phyloP scores from a whole-genome alignment of 1,140 invertebrate genomes.

The Pseudomyrmex gracilis region DNA sequence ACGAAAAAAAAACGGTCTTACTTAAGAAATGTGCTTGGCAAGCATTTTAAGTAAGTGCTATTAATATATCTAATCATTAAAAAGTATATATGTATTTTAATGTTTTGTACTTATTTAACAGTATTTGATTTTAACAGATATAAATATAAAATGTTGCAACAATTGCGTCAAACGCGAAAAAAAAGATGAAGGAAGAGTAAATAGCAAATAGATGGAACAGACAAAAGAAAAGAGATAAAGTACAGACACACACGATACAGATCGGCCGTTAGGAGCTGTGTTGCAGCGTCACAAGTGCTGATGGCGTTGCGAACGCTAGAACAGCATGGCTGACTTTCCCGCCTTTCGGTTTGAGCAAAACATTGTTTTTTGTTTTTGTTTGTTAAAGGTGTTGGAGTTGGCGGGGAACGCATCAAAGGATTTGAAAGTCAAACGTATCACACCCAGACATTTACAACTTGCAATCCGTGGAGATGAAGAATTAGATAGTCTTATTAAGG shows the following conservation, averaged over 20 bases:
- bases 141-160: background rate
- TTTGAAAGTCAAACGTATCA: constrained; percentile 99
- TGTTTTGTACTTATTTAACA: background rate
- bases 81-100: too few species aligned
- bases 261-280: constrained; percentile 39
- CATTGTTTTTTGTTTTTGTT: constrained; percentile 12
- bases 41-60: too few species aligned
- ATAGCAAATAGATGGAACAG: background rate
- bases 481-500: constrained; percentile 99
- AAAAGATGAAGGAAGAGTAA: background rate
- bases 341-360: constrained; percentile 47
- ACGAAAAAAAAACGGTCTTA: too few species aligned
- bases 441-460: constrained; percentile 98
- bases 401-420: constrained; percentile 99
- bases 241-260: constrained; percentile 16
- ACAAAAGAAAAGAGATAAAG: constrained; percentile 9
- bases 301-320: constrained; percentile 47
- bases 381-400: constrained; percentile 94
- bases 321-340: constrained; percentile 64
- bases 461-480: constrained; percentile 99
- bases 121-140: background rate
- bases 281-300: constrained; percentile 48
- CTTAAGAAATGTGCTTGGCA: too few species aligned
- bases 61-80: too few species aligned
- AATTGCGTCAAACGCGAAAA: background rate